These are phyloP conservation scores for Vicugna pacos DNA, from an alignment of 2,113 vertebrate species.

Conservation along the genomic window DNA sequence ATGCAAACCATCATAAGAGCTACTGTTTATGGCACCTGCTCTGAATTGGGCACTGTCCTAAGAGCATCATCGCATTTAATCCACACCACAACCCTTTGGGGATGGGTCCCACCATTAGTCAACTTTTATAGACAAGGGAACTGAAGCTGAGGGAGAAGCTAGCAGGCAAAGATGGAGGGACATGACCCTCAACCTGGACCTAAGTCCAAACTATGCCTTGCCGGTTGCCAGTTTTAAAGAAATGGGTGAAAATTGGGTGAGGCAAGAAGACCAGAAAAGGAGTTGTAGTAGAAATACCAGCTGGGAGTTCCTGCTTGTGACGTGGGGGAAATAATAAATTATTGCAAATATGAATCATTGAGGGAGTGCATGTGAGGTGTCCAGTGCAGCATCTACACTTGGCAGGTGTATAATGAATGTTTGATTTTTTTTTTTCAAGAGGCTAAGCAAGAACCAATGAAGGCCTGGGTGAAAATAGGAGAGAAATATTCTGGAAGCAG, in stretches of 20 bases:
- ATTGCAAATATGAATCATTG: neutral
- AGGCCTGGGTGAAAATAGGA: neutral
- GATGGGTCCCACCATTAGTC: neutral
- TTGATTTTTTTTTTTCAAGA: slow-evolving; percentile 10
- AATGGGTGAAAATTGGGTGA: neutral
- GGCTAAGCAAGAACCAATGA: neutral
- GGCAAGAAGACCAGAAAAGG: neutral
- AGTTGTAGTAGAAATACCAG: neutral
- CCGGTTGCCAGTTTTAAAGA: neutral
- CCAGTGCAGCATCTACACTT: neutral
- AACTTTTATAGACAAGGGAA: neutral
- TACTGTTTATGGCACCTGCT: neutral
- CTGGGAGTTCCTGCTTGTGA: neutral
- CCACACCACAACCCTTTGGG: neutral
- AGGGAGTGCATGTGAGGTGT: neutral
- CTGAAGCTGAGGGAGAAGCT: neutral
- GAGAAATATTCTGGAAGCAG: neutral
- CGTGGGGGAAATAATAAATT: neutral
- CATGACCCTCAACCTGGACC: neutral
- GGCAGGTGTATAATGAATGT: neutral
- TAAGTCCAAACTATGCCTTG: neutral
- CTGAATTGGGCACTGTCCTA: neutral
- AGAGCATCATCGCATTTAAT: neutral
- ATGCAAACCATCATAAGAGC: neutral
- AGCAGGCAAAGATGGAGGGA: neutral